These are phyloP conservation scores for Noctua janthina DNA, from an alignment of 2,888 invertebrate species.

Conservation along the genomic window DNA sequence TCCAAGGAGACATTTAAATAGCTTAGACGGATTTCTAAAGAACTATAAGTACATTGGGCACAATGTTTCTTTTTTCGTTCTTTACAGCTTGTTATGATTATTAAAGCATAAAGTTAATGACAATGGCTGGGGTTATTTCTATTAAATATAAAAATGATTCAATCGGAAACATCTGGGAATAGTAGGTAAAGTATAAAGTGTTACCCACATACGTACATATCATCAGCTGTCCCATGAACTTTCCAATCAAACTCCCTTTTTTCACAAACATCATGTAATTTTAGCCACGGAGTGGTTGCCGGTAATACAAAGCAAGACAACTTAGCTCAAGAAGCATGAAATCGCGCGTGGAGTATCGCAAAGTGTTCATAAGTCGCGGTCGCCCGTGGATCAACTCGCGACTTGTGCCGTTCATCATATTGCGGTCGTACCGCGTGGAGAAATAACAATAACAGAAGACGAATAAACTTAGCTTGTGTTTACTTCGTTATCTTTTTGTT, in stretches of 20 bases:
- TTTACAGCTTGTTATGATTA: background rate
- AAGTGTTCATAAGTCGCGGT: conserved; percentile 16
- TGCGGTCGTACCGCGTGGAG: conserved; percentile 1
- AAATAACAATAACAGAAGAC: background rate
- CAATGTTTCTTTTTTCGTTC: background rate
- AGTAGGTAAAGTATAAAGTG: background rate
- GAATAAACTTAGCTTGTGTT: background rate
- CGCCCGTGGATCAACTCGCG: conserved; percentile 6
- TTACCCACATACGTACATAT: background rate
- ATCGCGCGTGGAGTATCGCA: conserved; percentile 9
- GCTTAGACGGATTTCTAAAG: background rate
- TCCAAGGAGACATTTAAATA: background rate
- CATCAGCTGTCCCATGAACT: too few relatives aligned
- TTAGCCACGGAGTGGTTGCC: too few relatives aligned
- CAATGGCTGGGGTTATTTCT: background rate
- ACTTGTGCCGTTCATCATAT: conserved; percentile 15
- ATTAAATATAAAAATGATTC: background rate
- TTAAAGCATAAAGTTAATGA: background rate
- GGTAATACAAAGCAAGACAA: conserved; percentile 1
- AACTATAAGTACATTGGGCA: background rate
- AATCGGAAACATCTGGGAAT: background rate
- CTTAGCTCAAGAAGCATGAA: background rate
- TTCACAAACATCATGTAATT: background rate
- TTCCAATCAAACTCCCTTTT: background rate
- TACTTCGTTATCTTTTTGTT: background rate